Conservation (phyloP, 2,113 vertebrate genomes). For the Hystrix brachyura region DNA sequence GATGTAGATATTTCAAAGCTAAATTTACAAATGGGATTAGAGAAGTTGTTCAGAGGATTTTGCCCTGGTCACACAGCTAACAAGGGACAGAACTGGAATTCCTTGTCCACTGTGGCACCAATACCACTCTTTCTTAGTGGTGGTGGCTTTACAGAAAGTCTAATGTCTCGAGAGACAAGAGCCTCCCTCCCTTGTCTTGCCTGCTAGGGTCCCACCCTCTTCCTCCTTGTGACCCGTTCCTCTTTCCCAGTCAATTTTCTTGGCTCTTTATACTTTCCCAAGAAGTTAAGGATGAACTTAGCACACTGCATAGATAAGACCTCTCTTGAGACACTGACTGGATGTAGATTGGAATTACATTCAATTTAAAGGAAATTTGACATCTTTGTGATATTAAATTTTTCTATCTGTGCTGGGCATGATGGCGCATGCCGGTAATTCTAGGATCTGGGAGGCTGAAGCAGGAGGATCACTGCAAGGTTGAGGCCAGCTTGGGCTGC, state of each 20-base stretch:
- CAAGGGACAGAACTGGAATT: neutral
- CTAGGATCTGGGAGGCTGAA: neutral
- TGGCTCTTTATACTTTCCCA: conserved; percentile 26
- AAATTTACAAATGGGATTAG: neutral
- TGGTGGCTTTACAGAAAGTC: neutral
- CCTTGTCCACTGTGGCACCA: neutral
- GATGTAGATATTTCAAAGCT: neutral
- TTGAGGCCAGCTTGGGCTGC: neutral
- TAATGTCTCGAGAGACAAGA: neutral
- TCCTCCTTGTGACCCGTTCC: neutral
- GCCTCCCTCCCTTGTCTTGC: neutral
- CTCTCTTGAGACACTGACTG: conserved; percentile 16
- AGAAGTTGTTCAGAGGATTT: conserved; percentile 23
- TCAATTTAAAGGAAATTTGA: conserved; percentile 43
- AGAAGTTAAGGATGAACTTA: conserved; percentile 39
- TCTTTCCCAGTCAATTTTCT: conserved; percentile 9
- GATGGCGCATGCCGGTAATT: neutral
- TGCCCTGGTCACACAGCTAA: neutral
- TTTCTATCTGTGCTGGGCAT: neutral
- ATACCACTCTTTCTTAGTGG: neutral
- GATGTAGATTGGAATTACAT: conserved; percentile 45
- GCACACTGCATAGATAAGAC: conserved; percentile 53
- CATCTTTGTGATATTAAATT: conserved; percentile 34
- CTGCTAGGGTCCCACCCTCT: neutral
- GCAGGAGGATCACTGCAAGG: neutral